Evolutionary conservation across 2,797 vertebrate species (phyloP).

Genomic region (Gymnothorax reevesii): DNA sequence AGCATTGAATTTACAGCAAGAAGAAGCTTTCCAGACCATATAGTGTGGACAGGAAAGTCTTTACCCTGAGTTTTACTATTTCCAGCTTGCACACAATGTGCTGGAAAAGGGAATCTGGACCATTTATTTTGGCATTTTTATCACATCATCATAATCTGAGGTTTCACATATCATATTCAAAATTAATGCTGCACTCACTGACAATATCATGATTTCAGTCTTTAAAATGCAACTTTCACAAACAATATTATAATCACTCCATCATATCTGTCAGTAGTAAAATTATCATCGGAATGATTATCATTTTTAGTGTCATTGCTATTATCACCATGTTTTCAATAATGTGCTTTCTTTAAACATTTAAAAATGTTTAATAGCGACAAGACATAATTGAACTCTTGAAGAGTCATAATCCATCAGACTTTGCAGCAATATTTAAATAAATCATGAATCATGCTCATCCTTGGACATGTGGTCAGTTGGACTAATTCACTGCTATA

Average conservation of each 20-base stretch:
- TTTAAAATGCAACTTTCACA: too few relatives aligned
- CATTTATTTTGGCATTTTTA: neutral
- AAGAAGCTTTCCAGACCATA: neutral
- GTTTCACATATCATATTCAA: neutral
- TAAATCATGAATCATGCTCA: neutral
- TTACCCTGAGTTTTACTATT: neutral
- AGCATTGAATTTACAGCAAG: slow-evolving; percentile 16
- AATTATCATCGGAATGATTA: neutral
- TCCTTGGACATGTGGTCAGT: neutral
- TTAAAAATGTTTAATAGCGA: neutral
- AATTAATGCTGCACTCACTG: neutral
- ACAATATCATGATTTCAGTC: neutral
- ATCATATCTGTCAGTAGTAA: neutral
- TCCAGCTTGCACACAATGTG: neutral
- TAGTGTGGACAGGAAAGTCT: neutral
- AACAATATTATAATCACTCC: neutral
- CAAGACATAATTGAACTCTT: neutral
- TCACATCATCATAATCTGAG: neutral
- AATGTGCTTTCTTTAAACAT: neutral
- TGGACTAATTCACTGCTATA: slow-evolving; percentile 1
- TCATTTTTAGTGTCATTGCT: neutral
- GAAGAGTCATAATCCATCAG: neutral
- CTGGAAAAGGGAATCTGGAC: neutral
- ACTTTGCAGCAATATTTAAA: neutral
- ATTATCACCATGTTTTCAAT: neutral